phyloP scores from a whole-genome alignment of 2,888 invertebrate genomes.

The Luperina testacea region DNA sequence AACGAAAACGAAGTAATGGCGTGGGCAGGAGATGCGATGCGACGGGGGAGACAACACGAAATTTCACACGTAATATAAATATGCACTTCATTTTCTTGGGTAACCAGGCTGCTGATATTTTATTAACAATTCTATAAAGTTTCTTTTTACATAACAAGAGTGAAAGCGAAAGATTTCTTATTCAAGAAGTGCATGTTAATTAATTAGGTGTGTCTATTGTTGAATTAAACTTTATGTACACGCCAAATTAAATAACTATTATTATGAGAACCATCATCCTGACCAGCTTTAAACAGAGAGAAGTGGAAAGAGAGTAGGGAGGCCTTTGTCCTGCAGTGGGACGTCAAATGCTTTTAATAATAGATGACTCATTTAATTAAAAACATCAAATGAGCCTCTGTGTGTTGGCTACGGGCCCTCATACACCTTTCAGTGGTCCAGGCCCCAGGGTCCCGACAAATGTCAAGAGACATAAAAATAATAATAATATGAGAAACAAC shows the following conservation, averaged over 20 bases:
- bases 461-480: neutral
- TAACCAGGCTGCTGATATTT: neutral
- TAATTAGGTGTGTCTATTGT: constrained; percentile 15
- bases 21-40: neutral
- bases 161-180: constrained; percentile 36
- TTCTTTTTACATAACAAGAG: constrained; percentile 40
- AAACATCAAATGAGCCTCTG: neutral
- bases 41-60: neutral
- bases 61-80: neutral
- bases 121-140: constrained; percentile 32
- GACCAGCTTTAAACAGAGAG: neutral
- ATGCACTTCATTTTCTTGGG: neutral
- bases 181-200: constrained; percentile 37
- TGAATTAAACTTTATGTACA: neutral
- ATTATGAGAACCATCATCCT: neutral
- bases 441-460: neutral
- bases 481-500: neutral
- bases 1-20: neutral
- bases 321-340: too few relatives aligned
- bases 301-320: neutral
- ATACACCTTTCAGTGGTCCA: neutral
- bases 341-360: neutral
- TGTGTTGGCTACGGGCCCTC: neutral
- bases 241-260: neutral
- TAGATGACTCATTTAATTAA: neutral